Evolutionary conservation across 2,888 invertebrate species (phyloP), one percentile per base, ranked within the genome.

Genomic region (Pomacea canaliculata): DNA sequence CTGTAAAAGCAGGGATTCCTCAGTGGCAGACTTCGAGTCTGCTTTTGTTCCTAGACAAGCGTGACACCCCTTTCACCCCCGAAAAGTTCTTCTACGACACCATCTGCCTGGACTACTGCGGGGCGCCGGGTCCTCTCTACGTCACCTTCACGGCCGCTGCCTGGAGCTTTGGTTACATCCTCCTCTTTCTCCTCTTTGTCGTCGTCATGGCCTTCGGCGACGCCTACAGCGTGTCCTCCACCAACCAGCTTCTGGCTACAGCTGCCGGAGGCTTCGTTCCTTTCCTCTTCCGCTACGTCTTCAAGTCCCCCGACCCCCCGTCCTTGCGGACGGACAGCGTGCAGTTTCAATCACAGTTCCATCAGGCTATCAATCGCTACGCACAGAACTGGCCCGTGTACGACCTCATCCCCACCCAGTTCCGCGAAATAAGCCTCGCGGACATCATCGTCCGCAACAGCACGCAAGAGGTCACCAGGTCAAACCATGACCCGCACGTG

Each of bases 301-400:
- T 87, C 82, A 82, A 84, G 4, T 80, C 73, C 7, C 80, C 82
- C 8, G 82, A 81, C 8, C 82, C 82, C 1, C 78, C 83, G 19
- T 81, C 82, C 51, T 75, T 89, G 48, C 83, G 87, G 59, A 86
- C 86, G 0, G 83, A 84, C n/a, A 84, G 85, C 27, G 76, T 87
- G 10, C 81, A 83, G 76, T 85, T 85, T 62, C 73, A 74, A 59
- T 80, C 77, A 4, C 79, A 81, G 69, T 79, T 84, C 19, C 75
- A 83, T 23, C 60, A 66, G 16, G 78, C 76, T 37, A 79, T 82
- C 60, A 79, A 79, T 76, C 67, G 66, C 51, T 79, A 49, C 71
- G 60, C 19, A 7, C 81, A 81, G 70, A 68, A 68, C n/a, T 81
- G 81, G 81, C 73, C 78, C 23, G 76, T 79, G 4, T 75, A 63